A percentile compares a stretch with the other conserved stretches of the same genome.
Conservation (phyloP, 1,140 invertebrate genomes). For the Camponotus floridanus region DNA sequence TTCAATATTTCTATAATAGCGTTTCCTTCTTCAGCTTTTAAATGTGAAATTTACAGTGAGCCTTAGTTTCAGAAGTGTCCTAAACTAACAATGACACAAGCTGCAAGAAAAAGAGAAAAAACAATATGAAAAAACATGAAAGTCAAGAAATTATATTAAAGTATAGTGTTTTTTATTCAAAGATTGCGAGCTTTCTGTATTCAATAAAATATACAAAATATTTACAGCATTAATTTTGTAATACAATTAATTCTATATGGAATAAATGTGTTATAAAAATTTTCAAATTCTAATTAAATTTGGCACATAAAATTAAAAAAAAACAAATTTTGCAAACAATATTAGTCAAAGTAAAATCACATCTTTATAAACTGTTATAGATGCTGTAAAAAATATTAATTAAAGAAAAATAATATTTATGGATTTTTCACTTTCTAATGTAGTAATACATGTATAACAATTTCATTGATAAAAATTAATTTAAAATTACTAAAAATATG, state of each 20-base stretch:
- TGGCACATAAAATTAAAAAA: background rate
- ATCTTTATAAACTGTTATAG: background rate
- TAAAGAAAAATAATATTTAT: background rate
- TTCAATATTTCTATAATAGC: slow-evolving; percentile 85
- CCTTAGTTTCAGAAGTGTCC: slow-evolving; percentile 87
- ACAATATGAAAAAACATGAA: background rate
- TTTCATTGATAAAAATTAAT: background rate
- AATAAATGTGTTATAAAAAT: background rate
- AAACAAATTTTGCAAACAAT: background rate
- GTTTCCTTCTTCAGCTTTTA: slow-evolving; percentile 86
- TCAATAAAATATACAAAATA: slow-evolving; percentile 12
- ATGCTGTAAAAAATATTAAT: background rate
- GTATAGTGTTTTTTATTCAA: background rate
- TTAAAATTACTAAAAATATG: background rate
- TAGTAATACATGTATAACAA: background rate
- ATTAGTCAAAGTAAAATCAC: background rate
- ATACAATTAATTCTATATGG: background rate
- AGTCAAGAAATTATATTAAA: background rate
- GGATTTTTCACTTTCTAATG: background rate
- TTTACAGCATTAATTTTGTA: background rate
- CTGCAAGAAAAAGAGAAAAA: slow-evolving; percentile 87
- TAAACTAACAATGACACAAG: slow-evolving; percentile 93
- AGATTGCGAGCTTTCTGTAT: slow-evolving; percentile 11
- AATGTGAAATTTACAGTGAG: slow-evolving; percentile 87
- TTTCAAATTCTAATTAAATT: background rate